phyloP scores from a whole-genome alignment of 2,797 vertebrate species.

The Sebastes trivittatus region DNA sequence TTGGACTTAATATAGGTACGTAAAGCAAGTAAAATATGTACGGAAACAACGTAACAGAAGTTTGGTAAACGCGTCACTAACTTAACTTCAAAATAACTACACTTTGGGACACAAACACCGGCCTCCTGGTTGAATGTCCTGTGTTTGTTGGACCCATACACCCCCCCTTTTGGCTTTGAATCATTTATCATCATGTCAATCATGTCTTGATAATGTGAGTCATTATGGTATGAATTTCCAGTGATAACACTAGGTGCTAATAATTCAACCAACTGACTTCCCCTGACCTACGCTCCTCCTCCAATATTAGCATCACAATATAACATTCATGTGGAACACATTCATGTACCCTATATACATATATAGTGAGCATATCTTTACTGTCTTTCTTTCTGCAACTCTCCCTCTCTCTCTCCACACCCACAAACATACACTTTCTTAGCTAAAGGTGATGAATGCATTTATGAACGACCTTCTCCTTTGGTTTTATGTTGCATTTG shows the following conservation, averaged over 20 bases:
- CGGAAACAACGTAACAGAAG: no score
- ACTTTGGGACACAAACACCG: no score
- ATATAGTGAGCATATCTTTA: neutral
- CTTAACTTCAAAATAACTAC: neutral
- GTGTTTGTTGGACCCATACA: no score
- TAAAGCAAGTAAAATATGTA: no score
- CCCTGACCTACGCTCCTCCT: no score
- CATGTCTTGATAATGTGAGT: conserved; percentile 7
- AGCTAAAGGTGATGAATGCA: conserved; percentile 45
- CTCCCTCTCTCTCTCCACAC: neutral
- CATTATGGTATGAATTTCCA: neutral
- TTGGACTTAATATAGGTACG: no score
- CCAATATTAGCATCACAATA: neutral
- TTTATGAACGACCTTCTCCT: conserved; percentile 63
- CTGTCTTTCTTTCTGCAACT: neutral
- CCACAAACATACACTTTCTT: conserved; percentile 19
- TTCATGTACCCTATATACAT: neutral
- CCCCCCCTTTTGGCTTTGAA: conserved; percentile 20
- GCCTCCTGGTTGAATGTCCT: no score
- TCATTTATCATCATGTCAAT: conserved; percentile 5
- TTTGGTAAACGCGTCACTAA: no score
- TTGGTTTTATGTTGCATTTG: conserved; percentile 64
- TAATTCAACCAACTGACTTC: neutral
- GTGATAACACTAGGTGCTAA: neutral
- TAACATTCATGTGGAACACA: neutral